A percentile compares a stretch with the other conserved stretches of the same genome.
phyloP scores from a whole-genome alignment of 2,113 vertebrate species.

The Axis porcinus region DNA sequence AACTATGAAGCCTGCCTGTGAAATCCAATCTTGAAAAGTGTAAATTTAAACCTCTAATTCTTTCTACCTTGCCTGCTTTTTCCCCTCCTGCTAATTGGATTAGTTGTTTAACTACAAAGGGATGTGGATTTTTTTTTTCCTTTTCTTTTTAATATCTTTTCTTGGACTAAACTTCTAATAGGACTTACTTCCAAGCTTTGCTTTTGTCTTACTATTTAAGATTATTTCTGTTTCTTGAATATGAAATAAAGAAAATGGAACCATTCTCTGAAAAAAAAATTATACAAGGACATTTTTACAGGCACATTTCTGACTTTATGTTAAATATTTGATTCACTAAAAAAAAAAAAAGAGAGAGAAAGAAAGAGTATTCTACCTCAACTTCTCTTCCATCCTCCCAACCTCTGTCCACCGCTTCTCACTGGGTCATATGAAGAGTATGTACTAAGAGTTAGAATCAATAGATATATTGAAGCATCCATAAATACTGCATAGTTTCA shows the following conservation, averaged over 20 bases:
- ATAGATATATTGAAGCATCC: not conserved
- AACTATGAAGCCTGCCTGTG: slow-evolving; percentile 43
- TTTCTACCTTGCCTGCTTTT: not conserved
- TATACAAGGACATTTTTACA: not conserved
- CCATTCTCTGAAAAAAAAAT: not conserved
- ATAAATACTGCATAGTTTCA: slow-evolving; percentile 19
- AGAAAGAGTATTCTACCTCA: not conserved
- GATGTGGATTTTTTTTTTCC: not conserved
- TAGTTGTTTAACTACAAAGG: slow-evolving; percentile 52
- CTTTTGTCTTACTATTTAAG: not conserved
- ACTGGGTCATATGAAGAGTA: not conserved
- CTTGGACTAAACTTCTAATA: slow-evolving; percentile 13
- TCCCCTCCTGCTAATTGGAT: slow-evolving; percentile 34
- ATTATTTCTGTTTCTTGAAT: not conserved
- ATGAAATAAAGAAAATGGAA: not conserved
- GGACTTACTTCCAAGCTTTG: not conserved
- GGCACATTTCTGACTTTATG: not conserved
- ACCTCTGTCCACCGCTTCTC: not conserved
- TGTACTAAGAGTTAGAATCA: slow-evolving; percentile 11
- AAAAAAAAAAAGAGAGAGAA: not conserved
- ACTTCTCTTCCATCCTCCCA: not conserved
- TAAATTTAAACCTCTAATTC: slow-evolving; percentile 49
- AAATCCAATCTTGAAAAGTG: slow-evolving; percentile 52
- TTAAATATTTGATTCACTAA: not conserved
- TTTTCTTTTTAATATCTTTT: not conserved